Percentiles rank a stretch among this genome's conserved stretches.
Conservation (phyloP, 2,113 vertebrate species). For the Ictalurus furcatus region DNA sequence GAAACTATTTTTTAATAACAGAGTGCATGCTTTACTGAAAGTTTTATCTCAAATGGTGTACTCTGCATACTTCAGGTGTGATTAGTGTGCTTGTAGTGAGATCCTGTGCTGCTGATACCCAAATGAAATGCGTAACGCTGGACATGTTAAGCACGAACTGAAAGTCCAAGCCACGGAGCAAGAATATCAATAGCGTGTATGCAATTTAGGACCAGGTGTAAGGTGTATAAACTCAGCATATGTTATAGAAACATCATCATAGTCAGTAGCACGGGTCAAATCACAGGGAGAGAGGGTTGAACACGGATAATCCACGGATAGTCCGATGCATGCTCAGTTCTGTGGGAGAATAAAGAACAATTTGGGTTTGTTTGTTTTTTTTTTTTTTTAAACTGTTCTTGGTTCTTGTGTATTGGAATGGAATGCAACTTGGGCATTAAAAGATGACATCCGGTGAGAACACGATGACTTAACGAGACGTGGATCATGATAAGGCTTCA, state of each 20-base stretch:
- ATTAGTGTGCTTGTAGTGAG: not conserved
- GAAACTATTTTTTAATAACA: not conserved
- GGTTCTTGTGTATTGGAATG: not conserved
- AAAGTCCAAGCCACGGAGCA: not conserved
- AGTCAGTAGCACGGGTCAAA: not conserved
- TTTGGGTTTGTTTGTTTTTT: too few species aligned
- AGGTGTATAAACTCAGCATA: not conserved
- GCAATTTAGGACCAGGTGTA: not conserved
- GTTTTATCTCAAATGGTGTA: not conserved
- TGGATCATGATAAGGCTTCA: not conserved
- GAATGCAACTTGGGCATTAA: not conserved
- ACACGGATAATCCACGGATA: not conserved
- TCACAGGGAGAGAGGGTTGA: not conserved
- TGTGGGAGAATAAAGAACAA: not conserved
- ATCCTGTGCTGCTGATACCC: not conserved
- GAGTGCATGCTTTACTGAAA: conserved; percentile 10
- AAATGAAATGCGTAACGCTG: not conserved
- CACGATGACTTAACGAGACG: not conserved
- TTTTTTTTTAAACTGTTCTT: not conserved
- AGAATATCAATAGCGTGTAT: not conserved
- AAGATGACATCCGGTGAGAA: not conserved
- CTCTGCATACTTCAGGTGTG: not conserved
- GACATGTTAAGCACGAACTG: not conserved
- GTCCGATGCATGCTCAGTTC: not conserved
- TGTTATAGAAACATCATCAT: not conserved